Evolutionary conservation across 2,797 vertebrate species (phyloP), one percentile per base, ranked within the genome.

Genomic region (Babyrousa celebensis): DNA sequence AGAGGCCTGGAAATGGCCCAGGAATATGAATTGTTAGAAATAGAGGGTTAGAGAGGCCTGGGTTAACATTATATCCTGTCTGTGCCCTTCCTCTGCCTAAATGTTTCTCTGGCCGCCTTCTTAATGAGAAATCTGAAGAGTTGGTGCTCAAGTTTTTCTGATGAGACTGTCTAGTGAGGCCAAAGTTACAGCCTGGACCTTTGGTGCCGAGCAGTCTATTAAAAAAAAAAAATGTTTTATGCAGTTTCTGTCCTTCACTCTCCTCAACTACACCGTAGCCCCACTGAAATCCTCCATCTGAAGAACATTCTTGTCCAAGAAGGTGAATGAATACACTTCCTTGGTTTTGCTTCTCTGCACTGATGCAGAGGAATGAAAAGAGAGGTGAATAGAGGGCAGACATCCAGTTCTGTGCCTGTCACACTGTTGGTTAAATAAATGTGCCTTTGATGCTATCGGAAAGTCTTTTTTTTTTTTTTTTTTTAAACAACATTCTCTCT

Each of bases 401-500:
- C 23, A 36, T 79, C 63, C 17, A 9, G 2, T 17, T 52, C 17
- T 71, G 3, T 58, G 1, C 36, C 70, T 86, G 1, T 15, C 74
- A 78, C 29, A 58, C 63, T 58, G 4, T 77, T 68, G 27, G 63
- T n/a, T 72, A 89, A 18, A 6, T 72, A 89, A 18, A 6, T 40
- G 15, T 74, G 78, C 80, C 74, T 77, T 93, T 63, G 70, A 52
- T 65, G n/a, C 21, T 65, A 54, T 48, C 84, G 56, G 85, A 90
- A 94, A 91, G 27, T 56, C 36, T 52, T 65, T 1, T 54, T 56
- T 68, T 68, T 74, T 68, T 68, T 74, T 63, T 77, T 87, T 48
- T 85, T 32, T 65, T 58, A 15, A 71, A 48, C 71, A 79, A 80
- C 29, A 74, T 90, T 96, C 58, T 60, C 3, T 94, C n/a, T 95